A percentile compares a stretch with the other conserved stretches of the same genome.
Evolutionary conservation across 2,797 vertebrate genomes (phyloP).

Genomic region (Anniella stebbinsi): DNA sequence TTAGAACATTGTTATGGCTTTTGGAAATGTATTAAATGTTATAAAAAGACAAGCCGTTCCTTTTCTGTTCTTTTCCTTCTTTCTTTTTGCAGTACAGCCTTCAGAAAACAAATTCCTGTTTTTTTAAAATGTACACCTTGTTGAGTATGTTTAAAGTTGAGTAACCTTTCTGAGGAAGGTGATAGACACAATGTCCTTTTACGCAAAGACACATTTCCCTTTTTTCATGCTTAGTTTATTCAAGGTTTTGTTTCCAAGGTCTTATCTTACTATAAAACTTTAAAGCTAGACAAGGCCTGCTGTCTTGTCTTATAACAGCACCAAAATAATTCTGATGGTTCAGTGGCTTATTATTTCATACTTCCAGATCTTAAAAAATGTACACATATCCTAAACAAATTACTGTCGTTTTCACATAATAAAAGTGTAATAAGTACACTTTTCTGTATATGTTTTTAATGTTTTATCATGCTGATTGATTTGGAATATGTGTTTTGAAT

Average conservation of each 20-base stretch:
- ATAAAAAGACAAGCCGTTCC: conserved; percentile 60
- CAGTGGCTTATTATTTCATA: conserved; percentile 82
- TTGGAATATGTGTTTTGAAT: conserved; percentile 73
- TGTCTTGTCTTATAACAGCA: conserved; percentile 80
- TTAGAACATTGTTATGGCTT: conserved; percentile 61
- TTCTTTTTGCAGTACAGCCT: conserved; percentile 31
- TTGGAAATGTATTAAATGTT: conserved; percentile 62
- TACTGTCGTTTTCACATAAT: conserved; percentile 79
- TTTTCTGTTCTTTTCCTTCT: conserved; percentile 60
- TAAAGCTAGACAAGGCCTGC: conserved; percentile 82
- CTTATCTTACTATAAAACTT: conserved; percentile 83
- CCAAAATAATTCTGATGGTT: conserved; percentile 81
- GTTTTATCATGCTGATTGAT: conserved; percentile 71
- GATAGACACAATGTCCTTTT: conserved; percentile 86
- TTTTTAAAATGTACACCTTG: conserved; percentile 78
- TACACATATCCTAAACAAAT: conserved; percentile 80
- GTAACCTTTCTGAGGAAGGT: conserved; percentile 82
- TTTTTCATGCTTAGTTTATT: conserved; percentile 81
- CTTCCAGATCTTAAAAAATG: conserved; percentile 80
- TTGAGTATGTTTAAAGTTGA: conserved; percentile 76
- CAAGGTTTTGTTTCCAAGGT: conserved; percentile 87
- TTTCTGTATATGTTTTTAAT: conserved; percentile 72
- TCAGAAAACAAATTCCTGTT: conserved; percentile 45
- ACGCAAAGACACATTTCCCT: conserved; percentile 84
- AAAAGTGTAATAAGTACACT: conserved; percentile 73